Evolutionary conservation across 2,797 vertebrate genomes (phyloP).

Genomic region (Hafferia zeledoni): DNA sequence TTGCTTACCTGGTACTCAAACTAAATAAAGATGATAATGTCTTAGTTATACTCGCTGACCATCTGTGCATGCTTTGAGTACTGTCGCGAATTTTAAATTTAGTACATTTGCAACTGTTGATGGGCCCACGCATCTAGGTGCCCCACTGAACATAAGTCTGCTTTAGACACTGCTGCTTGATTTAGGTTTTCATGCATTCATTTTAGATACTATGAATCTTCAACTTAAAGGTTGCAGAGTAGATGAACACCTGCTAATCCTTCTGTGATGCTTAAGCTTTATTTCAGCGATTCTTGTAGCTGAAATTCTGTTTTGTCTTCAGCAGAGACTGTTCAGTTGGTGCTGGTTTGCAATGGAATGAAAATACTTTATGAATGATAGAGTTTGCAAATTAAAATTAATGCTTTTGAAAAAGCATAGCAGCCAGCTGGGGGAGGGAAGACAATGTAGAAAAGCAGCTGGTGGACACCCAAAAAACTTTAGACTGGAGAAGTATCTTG

Average conservation of each 20-base stretch:
- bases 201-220: neutral
- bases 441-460: neutral
- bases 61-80: neutral
- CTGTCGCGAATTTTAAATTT: neutral
- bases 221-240: neutral
- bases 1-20: neutral
- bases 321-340: neutral
- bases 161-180: neutral
- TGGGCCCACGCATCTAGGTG: neutral
- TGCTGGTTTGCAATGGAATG: neutral
- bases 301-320: conserved; percentile 10
- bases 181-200: neutral
- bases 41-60: neutral
- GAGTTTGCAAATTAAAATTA: neutral
- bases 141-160: neutral
- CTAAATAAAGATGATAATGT: neutral
- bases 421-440: neutral
- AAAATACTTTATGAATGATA: conserved; percentile 30
- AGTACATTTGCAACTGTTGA: neutral
- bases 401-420: neutral
- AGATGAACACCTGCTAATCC: neutral
- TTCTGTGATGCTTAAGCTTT: conserved; percentile 7
- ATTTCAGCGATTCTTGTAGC: neutral
- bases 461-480: neutral
- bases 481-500: neutral